Base-by-base conservation (phyloP, 2,797 vertebrate species). In the Melanotaenia parkinsoni region DNA sequence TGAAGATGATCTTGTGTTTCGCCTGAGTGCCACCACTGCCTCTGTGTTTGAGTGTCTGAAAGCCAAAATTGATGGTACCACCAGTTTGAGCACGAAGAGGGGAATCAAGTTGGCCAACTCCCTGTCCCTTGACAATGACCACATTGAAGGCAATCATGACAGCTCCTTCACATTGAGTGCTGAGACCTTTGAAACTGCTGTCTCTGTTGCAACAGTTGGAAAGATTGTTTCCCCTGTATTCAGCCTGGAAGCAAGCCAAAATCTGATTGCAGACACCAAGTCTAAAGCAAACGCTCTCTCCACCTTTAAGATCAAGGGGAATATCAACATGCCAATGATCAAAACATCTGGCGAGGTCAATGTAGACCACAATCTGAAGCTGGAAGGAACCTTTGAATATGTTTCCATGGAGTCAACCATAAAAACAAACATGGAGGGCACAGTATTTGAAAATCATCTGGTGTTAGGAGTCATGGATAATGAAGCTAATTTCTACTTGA, bases 61-160 rank as follows among this genome's bases (percentile, higher is more conserved):
- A 54, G 95, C 95, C 72, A 98, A 95, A 80, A 89, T 99, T 77
- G 96, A 97, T 80, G 95, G 95, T 51, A 97, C 95, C 50, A 95
- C 95, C 62, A 97, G 95, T 51, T 86, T 99, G 72, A 96, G 94
- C 35, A 95, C 92, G 67, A 97, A 95, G 85, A 95, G 94, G 67
- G 96, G 96, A 7, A 51, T 97, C 61, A 99, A 98, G 84, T 67
- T 99, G 86, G 96, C 97, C 78, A 96, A 94, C 69, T 95, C 95
- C 58, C 62, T 99, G 60, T 95, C 95, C 26, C 82, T 98, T 89
- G 94, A 92, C 78, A 92, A 92, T 77, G 8, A 0, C 9, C 86
- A 95, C 66, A 70, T 97, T 57, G 93, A 93, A 77, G 96, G 95
- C 67, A 95, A 87, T 69, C 97, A 98, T 80, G 93, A 96, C 77